phyloP scores from a whole-genome alignment of 2,797 vertebrate genomes.

The Lutjanus argentimaculatus region DNA sequence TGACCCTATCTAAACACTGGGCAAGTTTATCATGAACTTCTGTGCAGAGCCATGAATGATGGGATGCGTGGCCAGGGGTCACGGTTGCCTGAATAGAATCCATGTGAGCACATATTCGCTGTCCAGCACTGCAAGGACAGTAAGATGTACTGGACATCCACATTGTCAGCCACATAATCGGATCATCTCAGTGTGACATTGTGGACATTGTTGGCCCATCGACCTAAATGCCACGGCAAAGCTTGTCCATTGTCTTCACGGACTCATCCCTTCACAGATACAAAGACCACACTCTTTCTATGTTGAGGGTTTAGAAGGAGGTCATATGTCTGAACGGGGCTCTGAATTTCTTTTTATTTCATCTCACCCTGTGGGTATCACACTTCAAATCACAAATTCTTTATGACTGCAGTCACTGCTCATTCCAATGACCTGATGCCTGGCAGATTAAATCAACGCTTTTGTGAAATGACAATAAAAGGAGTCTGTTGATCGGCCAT shows the following conservation, averaged over 20 bases:
- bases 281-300: slow-evolving; percentile 74
- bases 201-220: slow-evolving; percentile 64
- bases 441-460: slow-evolving; percentile 81
- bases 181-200: slow-evolving; percentile 66
- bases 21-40: slow-evolving; percentile 58
- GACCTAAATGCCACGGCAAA: slow-evolving; percentile 74
- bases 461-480: slow-evolving; percentile 79
- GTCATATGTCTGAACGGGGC: slow-evolving; percentile 69
- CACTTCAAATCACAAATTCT: slow-evolving; percentile 76
- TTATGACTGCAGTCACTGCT: slow-evolving; percentile 72
- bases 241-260: slow-evolving; percentile 64
- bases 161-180: slow-evolving; percentile 61
- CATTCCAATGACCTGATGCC: slow-evolving; percentile 75
- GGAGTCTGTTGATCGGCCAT: slow-evolving; percentile 74
- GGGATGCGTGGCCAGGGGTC: slow-evolving; percentile 35
- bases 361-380: slow-evolving; percentile 76
- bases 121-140: slow-evolving; percentile 36
- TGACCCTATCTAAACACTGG: slow-evolving; percentile 56
- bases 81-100: slow-evolving; percentile 44
- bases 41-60: slow-evolving; percentile 48
- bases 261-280: slow-evolving; percentile 70
- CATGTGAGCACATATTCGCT: slow-evolving; percentile 37
- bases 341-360: slow-evolving; percentile 78
- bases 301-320: slow-evolving; percentile 68
- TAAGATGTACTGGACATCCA: slow-evolving; percentile 33